Percentiles rank a stretch among this genome's conserved stretches.
Conservation (phyloP, 2,113 vertebrate species). For the Psettodes erumei region DNA sequence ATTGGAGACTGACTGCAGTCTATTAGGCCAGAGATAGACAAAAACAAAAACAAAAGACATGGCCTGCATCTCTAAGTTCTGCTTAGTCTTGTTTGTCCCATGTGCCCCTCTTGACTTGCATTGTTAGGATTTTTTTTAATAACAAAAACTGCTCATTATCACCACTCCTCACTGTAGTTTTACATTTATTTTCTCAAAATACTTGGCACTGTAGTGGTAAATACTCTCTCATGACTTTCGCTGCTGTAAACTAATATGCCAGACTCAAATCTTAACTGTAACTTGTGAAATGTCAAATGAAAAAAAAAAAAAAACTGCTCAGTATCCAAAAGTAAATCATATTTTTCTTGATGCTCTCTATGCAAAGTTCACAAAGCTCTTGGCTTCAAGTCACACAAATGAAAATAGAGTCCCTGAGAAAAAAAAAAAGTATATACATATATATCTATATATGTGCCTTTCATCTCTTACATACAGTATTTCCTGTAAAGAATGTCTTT, state of each 20-base stretch:
- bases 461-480: no score
- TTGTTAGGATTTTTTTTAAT: not conserved
- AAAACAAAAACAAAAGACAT: slow-evolving; percentile 2
- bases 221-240: not conserved
- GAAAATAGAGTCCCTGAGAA: no score
- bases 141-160: not conserved
- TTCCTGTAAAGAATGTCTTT: not conserved
- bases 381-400: not conserved
- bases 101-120: not conserved
- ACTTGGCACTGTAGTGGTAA: not conserved
- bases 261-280: not conserved
- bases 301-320: not conserved
- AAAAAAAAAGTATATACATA: no score
- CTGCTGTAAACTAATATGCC: not conserved
- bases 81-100: slow-evolving; percentile 7
- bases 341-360: not conserved
- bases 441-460: no score
- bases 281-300: not conserved
- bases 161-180: not conserved
- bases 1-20: not conserved
- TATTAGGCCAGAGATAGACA: not conserved
- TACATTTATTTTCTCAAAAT: not conserved
- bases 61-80: not conserved
- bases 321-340: not conserved
- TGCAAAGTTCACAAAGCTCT: not conserved